Percentiles rank a stretch among this genome's conserved stretches.
Evolutionary conservation across 2,113 vertebrate species (phyloP).

Genomic region (Mola mola): DNA sequence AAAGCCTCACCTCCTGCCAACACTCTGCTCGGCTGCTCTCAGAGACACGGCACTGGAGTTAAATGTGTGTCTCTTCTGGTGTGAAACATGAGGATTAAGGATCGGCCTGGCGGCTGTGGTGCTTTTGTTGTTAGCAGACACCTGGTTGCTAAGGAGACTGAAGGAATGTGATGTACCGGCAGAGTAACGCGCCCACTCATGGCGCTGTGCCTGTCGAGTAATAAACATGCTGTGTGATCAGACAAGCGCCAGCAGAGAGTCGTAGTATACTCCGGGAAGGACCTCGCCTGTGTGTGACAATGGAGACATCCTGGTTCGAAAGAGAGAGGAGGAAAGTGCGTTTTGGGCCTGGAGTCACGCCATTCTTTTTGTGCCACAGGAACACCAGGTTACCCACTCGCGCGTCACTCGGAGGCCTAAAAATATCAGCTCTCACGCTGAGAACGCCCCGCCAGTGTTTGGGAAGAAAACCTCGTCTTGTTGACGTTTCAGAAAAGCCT

Average conservation of each 20-base stretch:
- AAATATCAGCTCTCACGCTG: slow-evolving; percentile 67
- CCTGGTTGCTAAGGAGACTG: slow-evolving; percentile 73
- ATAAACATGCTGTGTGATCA: slow-evolving; percentile 25
- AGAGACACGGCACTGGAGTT: neutral
- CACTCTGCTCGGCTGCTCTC: slow-evolving; percentile 9
- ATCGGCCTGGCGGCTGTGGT: slow-evolving; percentile 1
- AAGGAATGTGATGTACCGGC: slow-evolving; percentile 73
- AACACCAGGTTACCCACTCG: slow-evolving; percentile 85
- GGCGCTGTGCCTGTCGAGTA: slow-evolving; percentile 50
- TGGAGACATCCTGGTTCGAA: slow-evolving; percentile 6
- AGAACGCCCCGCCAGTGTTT: slow-evolving; percentile 39
- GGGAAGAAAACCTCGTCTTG: slow-evolving; percentile 9
- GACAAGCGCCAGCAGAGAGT: slow-evolving; percentile 16
- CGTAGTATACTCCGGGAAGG: slow-evolving; percentile 35
- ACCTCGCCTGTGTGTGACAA: slow-evolving; percentile 20
- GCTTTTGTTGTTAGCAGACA: slow-evolving; percentile 50
- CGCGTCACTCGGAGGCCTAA: slow-evolving; percentile 69
- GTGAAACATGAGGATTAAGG: slow-evolving; percentile 17
- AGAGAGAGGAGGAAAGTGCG: slow-evolving; percentile 21
- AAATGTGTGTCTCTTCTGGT: too few species aligned
- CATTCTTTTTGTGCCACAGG: slow-evolving; percentile 70
- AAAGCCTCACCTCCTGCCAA: slow-evolving; percentile 44
- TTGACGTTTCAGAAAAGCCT: slow-evolving; percentile 15
- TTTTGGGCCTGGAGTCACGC: slow-evolving; percentile 39
- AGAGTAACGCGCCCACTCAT: slow-evolving; percentile 72